Percentiles rank a stretch among this genome's conserved stretches.
Evolutionary conservation across 2,797 vertebrate species (phyloP).

Genomic region (Tarsius wallacei): DNA sequence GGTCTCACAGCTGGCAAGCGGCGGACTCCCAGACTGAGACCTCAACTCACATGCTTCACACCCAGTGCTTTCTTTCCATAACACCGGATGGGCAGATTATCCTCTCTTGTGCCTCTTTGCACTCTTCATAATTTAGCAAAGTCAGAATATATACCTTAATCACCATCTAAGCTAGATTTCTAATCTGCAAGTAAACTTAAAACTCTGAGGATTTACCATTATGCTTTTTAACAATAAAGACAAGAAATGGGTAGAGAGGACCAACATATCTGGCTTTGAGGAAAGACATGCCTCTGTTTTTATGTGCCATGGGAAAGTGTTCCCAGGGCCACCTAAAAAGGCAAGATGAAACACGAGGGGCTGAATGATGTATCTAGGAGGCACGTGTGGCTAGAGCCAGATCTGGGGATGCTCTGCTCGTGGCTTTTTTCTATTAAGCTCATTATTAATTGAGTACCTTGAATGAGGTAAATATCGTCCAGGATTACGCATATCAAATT

Average conservation of each 20-base stretch:
- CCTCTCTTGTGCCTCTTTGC: not conserved
- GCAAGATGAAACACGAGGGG: not conserved
- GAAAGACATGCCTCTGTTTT: conserved; percentile 28
- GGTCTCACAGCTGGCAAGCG: not conserved
- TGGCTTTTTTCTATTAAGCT: conserved; percentile 25
- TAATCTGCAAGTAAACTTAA: not conserved
- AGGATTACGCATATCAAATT: not conserved
- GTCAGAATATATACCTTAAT: not conserved
- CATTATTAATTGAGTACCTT: conserved; percentile 26
- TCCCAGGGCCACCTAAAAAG: not conserved
- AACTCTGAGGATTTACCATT: not conserved
- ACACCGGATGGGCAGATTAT: not conserved
- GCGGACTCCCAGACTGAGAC: not conserved
- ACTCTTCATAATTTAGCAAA: conserved; percentile 16
- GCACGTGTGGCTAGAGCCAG: not conserved
- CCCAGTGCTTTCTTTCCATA: not conserved
- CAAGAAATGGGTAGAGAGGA: not conserved
- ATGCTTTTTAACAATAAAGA: not conserved
- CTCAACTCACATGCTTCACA: not conserved
- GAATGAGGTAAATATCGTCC: conserved; percentile 12
- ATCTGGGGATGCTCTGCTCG: not conserved
- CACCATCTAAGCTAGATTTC: conserved; percentile 12
- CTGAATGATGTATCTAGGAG: not conserved
- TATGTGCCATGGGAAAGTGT: conserved; percentile 37
- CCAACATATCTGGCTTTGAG: conserved; percentile 43